Base-by-base conservation (phyloP, 2,113 vertebrate species). In the Bujurquina vittata region DNA sequence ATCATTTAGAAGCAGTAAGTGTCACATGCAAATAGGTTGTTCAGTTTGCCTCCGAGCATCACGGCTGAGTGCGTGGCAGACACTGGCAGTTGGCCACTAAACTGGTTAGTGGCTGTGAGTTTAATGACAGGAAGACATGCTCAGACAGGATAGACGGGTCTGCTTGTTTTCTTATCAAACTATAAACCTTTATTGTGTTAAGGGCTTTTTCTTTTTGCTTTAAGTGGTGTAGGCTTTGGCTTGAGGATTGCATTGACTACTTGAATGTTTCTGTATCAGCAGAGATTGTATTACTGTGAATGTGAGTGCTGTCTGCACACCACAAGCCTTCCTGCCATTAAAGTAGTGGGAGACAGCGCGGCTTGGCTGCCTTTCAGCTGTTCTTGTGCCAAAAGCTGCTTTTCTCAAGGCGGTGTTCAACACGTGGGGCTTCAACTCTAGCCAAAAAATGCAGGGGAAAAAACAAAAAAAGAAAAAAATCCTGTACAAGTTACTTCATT, bases 281-380 rank as follows among this genome's bases (percentile, higher is more conserved):
- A 26, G 69, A 40, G 60, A 60, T 57, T 83, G 52, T 31, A 49
- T 60, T 29, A 26, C 67, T 58, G 26, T 65, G 73, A 80, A 43
- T 77, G 52, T 6, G 5, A 49, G 65, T 29, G 40, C 57, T 65
- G 59, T 84, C 31, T 79, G 67, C n/a, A 54, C 72, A 57, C 84
- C 79, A 74, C 79, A 91, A 58, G 72, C 56, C 86, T 72, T 59
- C 52, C 80, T 86, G 80, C 81, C 57, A 80, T 80, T 79, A 58
- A 67, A 79, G 72, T 75, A 81, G 75, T 58, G 33, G 62, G 67
- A 85, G 77, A 57, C 80, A 69, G 43, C 43, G 79, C 84, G 87
- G 91, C 79, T 95, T 96, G 94, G 95, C 94, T 69, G 4, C 9
- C 58, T 81, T 89, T 96, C 95, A 96, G 77, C 91, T 94, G 94